Evolutionary conservation across 2,888 invertebrate genomes (phyloP), one percentile per base, ranked within the genome.

Genomic region (Pycnomerus fuliginosus): DNA sequence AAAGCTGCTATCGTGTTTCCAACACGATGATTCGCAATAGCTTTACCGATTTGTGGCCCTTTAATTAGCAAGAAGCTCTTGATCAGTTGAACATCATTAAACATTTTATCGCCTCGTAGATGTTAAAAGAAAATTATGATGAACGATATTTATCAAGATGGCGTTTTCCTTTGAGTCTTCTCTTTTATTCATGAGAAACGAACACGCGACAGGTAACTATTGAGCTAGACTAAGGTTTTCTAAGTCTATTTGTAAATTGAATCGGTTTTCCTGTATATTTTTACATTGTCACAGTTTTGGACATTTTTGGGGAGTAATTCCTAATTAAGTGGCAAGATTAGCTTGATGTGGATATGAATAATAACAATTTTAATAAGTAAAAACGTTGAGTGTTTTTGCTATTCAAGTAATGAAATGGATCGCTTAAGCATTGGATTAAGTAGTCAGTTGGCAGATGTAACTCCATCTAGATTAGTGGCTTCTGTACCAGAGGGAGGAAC

Each of bases 1-100:
- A 60, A 62, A 60, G 61, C 56, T 55, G 61, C 60, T 64, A 65
- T 65, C 63, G 8, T 54, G 63, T 66, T 65, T 66, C 66, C 65
- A 61, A 62, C 63, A 62, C 55, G 60, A 56, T 64, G 64, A 52
- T 49, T 63, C 56, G 53, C 61, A 53, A 66, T 64, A 55, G 52
- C 51, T 52, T 59, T 53, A 61, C 54, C 59, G 61, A 61, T 62
- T 62, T 56, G 53, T 48, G 55, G 60, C 58, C 56, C 57, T 55
- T 57, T 58, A 59, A 61, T 62, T 61, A 61, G 56, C 60, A 63
- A 61, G 61, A 61, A 63, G 53, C 44, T 57, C 30, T 48, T 41
- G 43, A 39, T 38, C 39, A 37, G 43, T 46, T 50, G 42, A 45
- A 38, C 44, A 50, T 43, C 20, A 28, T 29, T 31, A 8, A 10